Evolutionary conservation across 2,113 vertebrate species (phyloP).

Genomic region (Capricornis sumatraensis): DNA sequence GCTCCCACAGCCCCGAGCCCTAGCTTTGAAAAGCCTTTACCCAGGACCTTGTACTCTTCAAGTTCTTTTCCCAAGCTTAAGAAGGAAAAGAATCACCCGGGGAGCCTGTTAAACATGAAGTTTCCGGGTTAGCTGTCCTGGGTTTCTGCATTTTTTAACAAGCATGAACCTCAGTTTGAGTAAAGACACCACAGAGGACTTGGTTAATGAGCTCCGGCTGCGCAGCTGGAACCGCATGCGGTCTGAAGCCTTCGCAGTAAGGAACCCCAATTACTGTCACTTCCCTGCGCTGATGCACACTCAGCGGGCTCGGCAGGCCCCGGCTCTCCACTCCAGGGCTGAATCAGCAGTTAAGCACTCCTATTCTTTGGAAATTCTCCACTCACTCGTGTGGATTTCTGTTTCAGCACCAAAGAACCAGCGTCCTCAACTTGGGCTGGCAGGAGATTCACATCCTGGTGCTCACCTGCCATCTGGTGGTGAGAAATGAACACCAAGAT

Average conservation of each 20-base stretch:
- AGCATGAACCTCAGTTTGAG: not conserved
- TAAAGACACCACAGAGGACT: not conserved
- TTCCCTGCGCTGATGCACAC: not conserved
- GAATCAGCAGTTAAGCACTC: constrained; percentile 24
- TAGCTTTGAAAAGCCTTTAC: not conserved
- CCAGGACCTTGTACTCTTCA: not conserved
- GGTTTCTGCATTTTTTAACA: not conserved
- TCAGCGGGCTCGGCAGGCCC: not conserved
- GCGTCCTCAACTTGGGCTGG: accelerated
- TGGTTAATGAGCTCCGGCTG: constrained; percentile 36
- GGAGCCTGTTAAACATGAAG: not conserved
- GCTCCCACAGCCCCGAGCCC: accelerated
- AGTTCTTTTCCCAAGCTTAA: not conserved
- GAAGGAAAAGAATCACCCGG: not conserved
- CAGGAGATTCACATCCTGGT: not conserved
- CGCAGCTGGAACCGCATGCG: not conserved
- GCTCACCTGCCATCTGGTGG: constrained; percentile 58
- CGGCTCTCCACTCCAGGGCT: not conserved
- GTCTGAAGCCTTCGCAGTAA: not conserved
- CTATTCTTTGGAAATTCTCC: not conserved
- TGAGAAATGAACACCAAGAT: not conserved
- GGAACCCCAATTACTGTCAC: constrained; percentile 50
- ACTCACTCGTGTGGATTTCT: not conserved
- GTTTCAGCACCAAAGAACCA: not conserved
- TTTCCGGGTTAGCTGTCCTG: not conserved